Conservation (phyloP, 2,113 vertebrate species). For the Mus musculus region GRCm39 chr12:9404001-9404500, state of each 20-base stretch:
- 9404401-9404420: neutral
- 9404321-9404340: slow-evolving; percentile 74
- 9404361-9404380: neutral
- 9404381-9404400: neutral
- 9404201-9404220: slow-evolving; percentile 22
- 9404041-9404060: slow-evolving; percentile 42
- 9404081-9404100: slow-evolving; percentile 69
- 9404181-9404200: slow-evolving; percentile 52
- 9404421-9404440: neutral
- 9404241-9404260: neutral
- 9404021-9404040: slow-evolving; percentile 38
- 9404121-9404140: slow-evolving; percentile 59
- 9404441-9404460: neutral
- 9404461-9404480: neutral
- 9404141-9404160: slow-evolving; percentile 24
- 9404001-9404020: slow-evolving; percentile 54
- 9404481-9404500: neutral
- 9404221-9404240: slow-evolving; percentile 12
- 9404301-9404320: slow-evolving; percentile 76
- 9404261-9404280: slow-evolving; percentile 61
- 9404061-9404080: slow-evolving; percentile 70
- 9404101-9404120: slow-evolving; percentile 55
- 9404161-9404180: slow-evolving; percentile 71
- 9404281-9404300: slow-evolving; percentile 76
- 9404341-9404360: slow-evolving; percentile 39